Percentiles rank a stretch among this genome's conserved stretches.
phyloP scores from a whole-genome alignment of 2,888 invertebrate genomes.

The Lepidocyrtoides sp. region DNA sequence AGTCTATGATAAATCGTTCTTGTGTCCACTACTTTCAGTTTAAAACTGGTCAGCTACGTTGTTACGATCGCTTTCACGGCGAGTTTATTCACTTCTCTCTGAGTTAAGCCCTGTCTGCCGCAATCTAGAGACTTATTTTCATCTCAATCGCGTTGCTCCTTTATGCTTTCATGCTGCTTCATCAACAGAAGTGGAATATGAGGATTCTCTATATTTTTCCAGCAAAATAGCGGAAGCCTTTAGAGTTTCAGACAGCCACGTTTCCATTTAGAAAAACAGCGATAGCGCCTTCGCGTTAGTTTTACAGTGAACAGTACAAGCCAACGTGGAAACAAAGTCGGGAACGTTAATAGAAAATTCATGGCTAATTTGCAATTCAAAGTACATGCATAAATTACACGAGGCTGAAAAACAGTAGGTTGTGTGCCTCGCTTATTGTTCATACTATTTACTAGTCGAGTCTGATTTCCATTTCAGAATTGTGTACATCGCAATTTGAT shows the following conservation, averaged over 20 bases:
- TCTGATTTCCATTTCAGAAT: conserved; percentile 12
- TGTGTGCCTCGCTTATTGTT: neutral
- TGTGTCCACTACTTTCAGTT: no score
- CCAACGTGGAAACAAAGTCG: conserved; percentile 7
- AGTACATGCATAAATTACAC: conserved; percentile 71
- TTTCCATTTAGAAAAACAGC: neutral
- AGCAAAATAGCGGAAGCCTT: conserved; percentile 1
- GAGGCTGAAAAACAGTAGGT: conserved; percentile 12
- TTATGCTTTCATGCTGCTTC: neutral
- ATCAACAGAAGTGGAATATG: neutral
- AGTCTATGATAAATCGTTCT: neutral
- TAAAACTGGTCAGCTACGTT: no score
- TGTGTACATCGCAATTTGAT: neutral
- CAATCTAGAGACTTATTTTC: neutral
- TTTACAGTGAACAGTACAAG: neutral
- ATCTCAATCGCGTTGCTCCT: neutral
- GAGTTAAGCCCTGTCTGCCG: conserved; percentile 23
- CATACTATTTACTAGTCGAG: neutral
- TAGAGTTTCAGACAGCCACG: neutral
- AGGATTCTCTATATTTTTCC: neutral
- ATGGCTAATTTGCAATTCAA: conserved; percentile 78
- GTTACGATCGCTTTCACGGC: no score
- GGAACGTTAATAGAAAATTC: conserved; percentile 73
- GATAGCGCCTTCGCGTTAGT: neutral
- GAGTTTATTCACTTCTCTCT: conserved; percentile 17